Conservation (phyloP, 1,140 invertebrate species). For the Neotoxoptera formosana region DNA sequence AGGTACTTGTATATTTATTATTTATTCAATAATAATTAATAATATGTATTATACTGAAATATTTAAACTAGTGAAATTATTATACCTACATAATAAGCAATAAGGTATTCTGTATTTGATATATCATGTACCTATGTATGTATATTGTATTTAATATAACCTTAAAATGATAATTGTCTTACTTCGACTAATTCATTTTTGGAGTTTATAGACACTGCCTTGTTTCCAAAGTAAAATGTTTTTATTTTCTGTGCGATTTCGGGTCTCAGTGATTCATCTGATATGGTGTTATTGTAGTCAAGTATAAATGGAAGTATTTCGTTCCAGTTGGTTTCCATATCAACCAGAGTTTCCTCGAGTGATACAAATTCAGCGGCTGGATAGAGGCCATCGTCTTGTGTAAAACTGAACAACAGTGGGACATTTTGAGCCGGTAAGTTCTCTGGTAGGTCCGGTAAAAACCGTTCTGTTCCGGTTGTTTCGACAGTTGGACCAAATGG, state of each 20-base stretch:
- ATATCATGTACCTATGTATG: too few species aligned
- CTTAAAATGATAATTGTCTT: conserved; percentile 29
- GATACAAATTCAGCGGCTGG: conserved; percentile 64
- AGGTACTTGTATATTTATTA: background rate
- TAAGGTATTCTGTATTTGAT: too few species aligned
- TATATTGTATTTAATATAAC: background rate
- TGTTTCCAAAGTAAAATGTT: conserved; percentile 67
- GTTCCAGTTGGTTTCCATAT: conserved; percentile 69
- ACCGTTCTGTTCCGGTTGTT: conserved; percentile 65
- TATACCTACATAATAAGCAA: too few species aligned
- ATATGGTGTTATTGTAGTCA: conserved; percentile 71
- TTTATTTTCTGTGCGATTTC: conserved; percentile 67
- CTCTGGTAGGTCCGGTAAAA: conserved; percentile 69
- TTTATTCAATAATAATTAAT: conserved; percentile 55
- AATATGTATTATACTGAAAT: background rate
- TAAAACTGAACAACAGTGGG: conserved; percentile 63
- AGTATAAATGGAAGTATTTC: conserved; percentile 68
- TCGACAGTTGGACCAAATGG: conserved; percentile 71
- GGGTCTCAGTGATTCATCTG: conserved; percentile 63
- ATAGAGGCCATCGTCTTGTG: conserved; percentile 64
- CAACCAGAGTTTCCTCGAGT: conserved; percentile 64
- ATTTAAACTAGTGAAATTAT: background rate
- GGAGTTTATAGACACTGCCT: conserved; percentile 65
- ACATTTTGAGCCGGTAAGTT: conserved; percentile 64
- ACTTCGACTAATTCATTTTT: conserved; percentile 61